A percentile compares a stretch with the other conserved stretches of the same genome.
Evolutionary conservation across 2,113 vertebrate genomes (phyloP).

Genomic region (Myodes glareolus): DNA sequence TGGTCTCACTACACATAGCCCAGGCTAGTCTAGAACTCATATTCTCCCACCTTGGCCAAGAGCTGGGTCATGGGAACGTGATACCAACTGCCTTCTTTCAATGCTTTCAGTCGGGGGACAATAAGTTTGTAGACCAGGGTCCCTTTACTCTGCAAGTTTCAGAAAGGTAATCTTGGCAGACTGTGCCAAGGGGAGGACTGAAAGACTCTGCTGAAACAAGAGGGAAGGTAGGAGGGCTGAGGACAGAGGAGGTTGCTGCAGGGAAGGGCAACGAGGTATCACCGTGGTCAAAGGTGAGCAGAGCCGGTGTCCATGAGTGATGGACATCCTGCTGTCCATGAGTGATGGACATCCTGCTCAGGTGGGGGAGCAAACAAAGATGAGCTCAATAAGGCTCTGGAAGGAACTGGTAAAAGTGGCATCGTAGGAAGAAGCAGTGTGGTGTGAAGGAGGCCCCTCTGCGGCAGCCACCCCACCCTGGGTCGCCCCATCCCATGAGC

Average conservation of each 20-base stretch:
- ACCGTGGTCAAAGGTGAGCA: rapidly evolving
- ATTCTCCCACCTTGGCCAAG: background rate
- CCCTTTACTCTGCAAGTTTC: background rate
- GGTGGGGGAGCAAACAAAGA: background rate
- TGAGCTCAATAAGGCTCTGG: background rate
- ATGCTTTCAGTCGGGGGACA: background rate
- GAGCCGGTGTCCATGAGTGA: background rate
- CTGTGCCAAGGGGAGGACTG: background rate
- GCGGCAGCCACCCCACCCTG: too few relatives aligned
- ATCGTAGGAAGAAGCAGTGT: background rate
- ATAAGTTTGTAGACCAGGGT: background rate
- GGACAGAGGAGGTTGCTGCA: too few relatives aligned
- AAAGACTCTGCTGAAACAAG: too few relatives aligned
- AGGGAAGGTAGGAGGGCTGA: background rate
- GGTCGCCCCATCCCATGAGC: rapidly evolving
- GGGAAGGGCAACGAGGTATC: rapidly evolving
- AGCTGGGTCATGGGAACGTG: background rate
- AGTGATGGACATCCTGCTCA: background rate
- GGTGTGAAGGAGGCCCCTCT: too few relatives aligned
- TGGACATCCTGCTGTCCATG: background rate
- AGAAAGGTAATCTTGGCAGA: rapidly evolving
- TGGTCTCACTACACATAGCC: background rate
- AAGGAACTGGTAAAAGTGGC: background rate
- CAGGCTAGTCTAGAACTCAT: background rate
- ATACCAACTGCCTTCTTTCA: background rate